phyloP scores from a whole-genome alignment of 2,797 vertebrate species.

The Peromyscus eremicus region DNA sequence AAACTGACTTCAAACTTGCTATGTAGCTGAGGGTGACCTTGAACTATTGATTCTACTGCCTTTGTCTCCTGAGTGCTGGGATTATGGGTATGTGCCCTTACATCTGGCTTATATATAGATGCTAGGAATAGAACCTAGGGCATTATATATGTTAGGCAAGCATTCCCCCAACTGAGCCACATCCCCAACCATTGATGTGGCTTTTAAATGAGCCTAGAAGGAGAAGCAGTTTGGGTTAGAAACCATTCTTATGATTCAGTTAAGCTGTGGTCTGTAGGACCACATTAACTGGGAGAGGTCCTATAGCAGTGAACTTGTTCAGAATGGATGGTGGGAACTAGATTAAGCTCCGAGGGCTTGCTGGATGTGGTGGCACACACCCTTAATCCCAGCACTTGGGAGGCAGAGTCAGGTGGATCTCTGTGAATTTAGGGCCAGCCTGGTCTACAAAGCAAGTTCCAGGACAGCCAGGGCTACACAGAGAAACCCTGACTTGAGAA shows the following conservation, averaged over 20 bases:
- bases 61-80: not conserved
- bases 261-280: not conserved
- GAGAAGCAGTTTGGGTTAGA: constrained; percentile 18
- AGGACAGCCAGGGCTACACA: not conserved
- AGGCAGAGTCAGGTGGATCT: not conserved
- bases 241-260: not conserved
- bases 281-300: not conserved
- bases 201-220: not conserved
- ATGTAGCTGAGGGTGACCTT: not conserved
- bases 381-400: not conserved
- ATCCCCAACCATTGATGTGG: not conserved
- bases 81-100: not conserved
- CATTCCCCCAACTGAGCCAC: not conserved
- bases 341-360: not conserved
- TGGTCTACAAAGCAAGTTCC: not conserved
- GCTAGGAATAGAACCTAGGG: not conserved
- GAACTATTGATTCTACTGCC: not conserved
- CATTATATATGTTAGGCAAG: not conserved
- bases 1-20: not conserved
- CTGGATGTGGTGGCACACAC: not conserved
- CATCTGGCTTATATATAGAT: not conserved
- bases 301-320: not conserved
- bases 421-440: not conserved
- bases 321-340: not conserved
- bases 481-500: not conserved